A percentile compares a stretch with the other conserved stretches of the same genome.
phyloP scores from a whole-genome alignment of 2,888 invertebrate species.

The Salpingus planirostris region DNA sequence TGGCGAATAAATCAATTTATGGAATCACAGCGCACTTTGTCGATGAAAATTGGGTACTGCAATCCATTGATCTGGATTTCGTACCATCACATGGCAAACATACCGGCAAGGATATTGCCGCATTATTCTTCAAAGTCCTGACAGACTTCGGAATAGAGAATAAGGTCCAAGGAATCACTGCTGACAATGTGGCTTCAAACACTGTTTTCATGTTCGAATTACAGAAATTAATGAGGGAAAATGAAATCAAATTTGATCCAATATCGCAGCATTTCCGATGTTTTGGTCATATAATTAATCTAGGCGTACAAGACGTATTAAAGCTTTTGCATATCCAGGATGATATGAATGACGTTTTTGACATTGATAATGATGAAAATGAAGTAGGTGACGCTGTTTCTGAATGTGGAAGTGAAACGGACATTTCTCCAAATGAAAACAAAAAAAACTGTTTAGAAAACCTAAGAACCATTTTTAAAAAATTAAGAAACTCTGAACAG shows the following conservation, averaged over 20 bases:
- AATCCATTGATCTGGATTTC: slow-evolving; percentile 21
- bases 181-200: slow-evolving; percentile 4
- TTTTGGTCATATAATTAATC: slow-evolving; percentile 7
- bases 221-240: background rate
- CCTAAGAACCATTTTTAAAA: too few species aligned
- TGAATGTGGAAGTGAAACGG: background rate
- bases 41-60: slow-evolving; percentile 18
- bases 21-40: slow-evolving; percentile 22
- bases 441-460: too few species aligned
- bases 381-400: background rate
- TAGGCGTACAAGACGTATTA: slow-evolving; percentile 5
- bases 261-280: slow-evolving; percentile 4
- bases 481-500: slow-evolving; percentile 12
- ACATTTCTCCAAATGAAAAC: too few species aligned
- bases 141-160: background rate
- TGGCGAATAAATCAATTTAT: slow-evolving; percentile 17
- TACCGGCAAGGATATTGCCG: slow-evolving; percentile 19
- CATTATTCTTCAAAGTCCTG: background rate
- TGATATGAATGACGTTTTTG: background rate
- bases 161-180: slow-evolving; percentile 4
- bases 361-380: background rate
- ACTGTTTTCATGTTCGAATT: slow-evolving; percentile 4
- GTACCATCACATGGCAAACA: slow-evolving; percentile 19
- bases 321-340: background rate
- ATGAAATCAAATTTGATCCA: slow-evolving; percentile 1